phyloP scores from a whole-genome alignment of 2,113 vertebrate species.

The Cephalopholis sonnerati region DNA sequence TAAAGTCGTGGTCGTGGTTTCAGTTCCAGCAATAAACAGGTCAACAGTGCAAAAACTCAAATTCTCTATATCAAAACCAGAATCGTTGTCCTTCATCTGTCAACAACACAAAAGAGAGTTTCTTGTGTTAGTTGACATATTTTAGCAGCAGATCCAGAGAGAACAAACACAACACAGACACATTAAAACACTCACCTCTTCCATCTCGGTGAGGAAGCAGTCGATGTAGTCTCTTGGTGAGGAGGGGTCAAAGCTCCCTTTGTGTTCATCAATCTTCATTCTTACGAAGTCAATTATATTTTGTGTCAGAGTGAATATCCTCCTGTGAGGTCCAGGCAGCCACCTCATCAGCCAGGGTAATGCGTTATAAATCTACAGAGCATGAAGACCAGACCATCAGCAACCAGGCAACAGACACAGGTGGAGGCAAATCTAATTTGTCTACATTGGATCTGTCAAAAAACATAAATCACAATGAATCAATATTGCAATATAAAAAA shows the following conservation, averaged over 20 bases:
- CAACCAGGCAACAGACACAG: background rate
- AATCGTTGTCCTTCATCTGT: constrained; percentile 30
- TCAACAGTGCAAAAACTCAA: constrained; percentile 77
- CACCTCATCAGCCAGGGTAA: constrained; percentile 81
- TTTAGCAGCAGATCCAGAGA: background rate
- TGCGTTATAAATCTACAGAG: constrained; percentile 80
- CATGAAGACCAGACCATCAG: background rate
- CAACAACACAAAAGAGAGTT: background rate
- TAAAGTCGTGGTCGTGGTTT: constrained; percentile 87
- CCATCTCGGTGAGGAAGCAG: constrained; percentile 87
- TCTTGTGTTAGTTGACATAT: background rate
- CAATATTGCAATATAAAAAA: too few species aligned
- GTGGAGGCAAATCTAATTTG: background rate
- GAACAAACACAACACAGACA: too few species aligned
- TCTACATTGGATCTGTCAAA: too few species aligned
- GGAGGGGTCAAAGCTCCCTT: constrained; percentile 78
- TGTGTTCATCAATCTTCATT: constrained; percentile 80
- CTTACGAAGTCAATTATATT: constrained; percentile 64
- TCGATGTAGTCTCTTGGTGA: constrained; percentile 88
- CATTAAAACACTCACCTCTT: constrained; percentile 79
- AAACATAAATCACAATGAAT: too few species aligned
- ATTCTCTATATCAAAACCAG: constrained; percentile 81
- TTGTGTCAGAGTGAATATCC: constrained; percentile 47
- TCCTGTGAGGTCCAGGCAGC: constrained; percentile 85
- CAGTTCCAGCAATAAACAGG: constrained; percentile 87